phyloP scores from a whole-genome alignment of 2,797 vertebrate species.

The Tolypeutes matacus region DNA sequence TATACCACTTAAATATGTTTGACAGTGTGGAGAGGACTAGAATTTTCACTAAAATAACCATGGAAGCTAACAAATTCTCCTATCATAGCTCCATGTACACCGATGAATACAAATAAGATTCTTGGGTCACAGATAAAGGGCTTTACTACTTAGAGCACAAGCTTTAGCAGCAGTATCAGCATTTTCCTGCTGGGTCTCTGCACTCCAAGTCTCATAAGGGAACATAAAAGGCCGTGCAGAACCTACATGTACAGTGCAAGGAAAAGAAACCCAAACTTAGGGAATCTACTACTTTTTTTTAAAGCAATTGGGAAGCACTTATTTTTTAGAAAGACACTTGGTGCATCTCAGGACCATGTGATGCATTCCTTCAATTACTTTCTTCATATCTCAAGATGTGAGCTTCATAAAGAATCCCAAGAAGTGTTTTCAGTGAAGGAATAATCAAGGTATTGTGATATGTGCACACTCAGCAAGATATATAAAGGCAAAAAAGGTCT shows the following conservation, averaged over 20 bases:
- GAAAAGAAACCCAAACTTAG: not conserved
- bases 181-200: not conserved
- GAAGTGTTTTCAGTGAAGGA: not conserved
- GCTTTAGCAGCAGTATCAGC: rapidly evolving
- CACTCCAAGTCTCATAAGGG: rapidly evolving
- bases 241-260: too few relatives aligned
- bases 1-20: not conserved
- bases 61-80: not conserved
- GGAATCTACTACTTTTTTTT: not conserved
- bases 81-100: not conserved
- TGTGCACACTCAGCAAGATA: not conserved
- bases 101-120: not conserved
- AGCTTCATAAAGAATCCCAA: not conserved
- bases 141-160: not conserved
- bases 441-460: not conserved
- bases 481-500: not conserved
- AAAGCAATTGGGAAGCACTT: too few relatives aligned
- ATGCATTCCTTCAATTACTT: not conserved
- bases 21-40: not conserved
- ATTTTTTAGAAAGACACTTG: not conserved
- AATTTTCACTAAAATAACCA: not conserved
- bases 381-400: not conserved
- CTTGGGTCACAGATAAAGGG: not conserved
- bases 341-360: not conserved
- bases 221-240: not conserved